Percentiles rank a stretch among this genome's conserved stretches.
Conservation (phyloP, 2,888 invertebrate species). For the Drosophila atroscutellata region DNA sequence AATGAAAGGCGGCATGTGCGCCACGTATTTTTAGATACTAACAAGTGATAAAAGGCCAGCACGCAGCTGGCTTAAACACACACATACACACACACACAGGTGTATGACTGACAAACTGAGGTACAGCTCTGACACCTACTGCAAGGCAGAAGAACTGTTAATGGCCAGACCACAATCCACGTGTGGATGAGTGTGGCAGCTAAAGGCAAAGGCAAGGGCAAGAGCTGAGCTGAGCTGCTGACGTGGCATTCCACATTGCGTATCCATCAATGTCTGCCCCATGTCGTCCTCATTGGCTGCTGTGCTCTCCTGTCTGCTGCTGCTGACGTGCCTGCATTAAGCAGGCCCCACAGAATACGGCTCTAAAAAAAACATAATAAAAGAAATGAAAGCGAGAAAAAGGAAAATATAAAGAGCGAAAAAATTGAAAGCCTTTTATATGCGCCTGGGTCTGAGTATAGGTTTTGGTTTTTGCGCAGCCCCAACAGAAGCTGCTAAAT, state of each 20-base stretch:
- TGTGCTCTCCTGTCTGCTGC: slow-evolving; percentile 48
- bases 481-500: slow-evolving; percentile 72
- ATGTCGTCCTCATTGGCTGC: slow-evolving; percentile 48
- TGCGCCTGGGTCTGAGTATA: slow-evolving; percentile 30
- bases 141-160: slow-evolving; percentile 36
- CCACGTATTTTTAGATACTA: slow-evolving; percentile 77
- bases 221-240: slow-evolving; percentile 61
- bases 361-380: slow-evolving; percentile 22
- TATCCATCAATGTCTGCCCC: slow-evolving; percentile 78
- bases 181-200: slow-evolving; percentile 30
- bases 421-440: slow-evolving; percentile 76
- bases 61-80: slow-evolving; percentile 54
- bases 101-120: slow-evolving; percentile 55
- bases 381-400: slow-evolving; percentile 14
- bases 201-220: slow-evolving; percentile 33
- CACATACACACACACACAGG: slow-evolving; percentile 30
- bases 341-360: slow-evolving; percentile 48
- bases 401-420: slow-evolving; percentile 5
- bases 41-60: slow-evolving; percentile 77
- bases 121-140: slow-evolving; percentile 62
- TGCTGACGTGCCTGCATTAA: slow-evolving; percentile 78
- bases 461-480: slow-evolving; percentile 2
- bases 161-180: slow-evolving; percentile 56
- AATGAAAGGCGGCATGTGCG: slow-evolving; percentile 74
- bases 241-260: slow-evolving; percentile 71